These are phyloP conservation scores for Guaruba guarouba DNA, from an alignment of 2,113 vertebrate species.

Conservation along the genomic window DNA sequence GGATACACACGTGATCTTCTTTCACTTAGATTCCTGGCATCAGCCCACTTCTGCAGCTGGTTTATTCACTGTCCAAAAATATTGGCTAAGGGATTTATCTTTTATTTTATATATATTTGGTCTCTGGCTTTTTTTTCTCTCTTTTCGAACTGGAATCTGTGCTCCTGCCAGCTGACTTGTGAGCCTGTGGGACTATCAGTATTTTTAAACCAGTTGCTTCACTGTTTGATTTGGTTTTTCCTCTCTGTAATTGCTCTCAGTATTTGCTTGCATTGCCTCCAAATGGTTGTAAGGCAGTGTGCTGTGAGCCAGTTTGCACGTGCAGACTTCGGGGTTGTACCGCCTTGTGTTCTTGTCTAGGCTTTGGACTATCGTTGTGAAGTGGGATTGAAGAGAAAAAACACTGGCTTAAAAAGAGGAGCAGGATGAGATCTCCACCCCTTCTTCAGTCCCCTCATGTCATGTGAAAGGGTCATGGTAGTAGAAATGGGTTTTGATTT, in stretches of 20 bases:
- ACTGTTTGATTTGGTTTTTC: conserved; percentile 43
- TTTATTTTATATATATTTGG: conserved; percentile 49
- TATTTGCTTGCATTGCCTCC: not conserved
- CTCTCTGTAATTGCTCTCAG: not conserved
- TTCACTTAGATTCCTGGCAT: conserved; percentile 60
- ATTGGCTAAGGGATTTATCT: conserved; percentile 56
- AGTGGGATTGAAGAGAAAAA: not conserved
- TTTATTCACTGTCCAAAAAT: conserved; percentile 72
- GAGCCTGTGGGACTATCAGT: conserved; percentile 18
- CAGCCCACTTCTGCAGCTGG: conserved; percentile 65
- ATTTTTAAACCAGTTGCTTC: conserved; percentile 52
- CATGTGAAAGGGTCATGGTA: not conserved
- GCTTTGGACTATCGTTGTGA: not conserved
- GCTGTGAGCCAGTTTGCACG: not conserved
- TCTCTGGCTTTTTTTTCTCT: conserved; percentile 1
- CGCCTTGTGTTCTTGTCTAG: not conserved
- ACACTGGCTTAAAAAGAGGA: not conserved
- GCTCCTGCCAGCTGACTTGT: conserved; percentile 41
- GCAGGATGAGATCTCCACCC: not conserved
- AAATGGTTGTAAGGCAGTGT: not conserved
- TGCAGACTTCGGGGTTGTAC: not conserved
- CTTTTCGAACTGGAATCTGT: conserved; percentile 29
- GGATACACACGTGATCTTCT: conserved; percentile 21
- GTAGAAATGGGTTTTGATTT: not conserved
- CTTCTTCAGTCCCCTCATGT: not conserved